Percentiles rank a stretch among this genome's conserved stretches.
Evolutionary conservation across 2,888 invertebrate species (phyloP).

Genomic region (Aplocera efformata): DNA sequence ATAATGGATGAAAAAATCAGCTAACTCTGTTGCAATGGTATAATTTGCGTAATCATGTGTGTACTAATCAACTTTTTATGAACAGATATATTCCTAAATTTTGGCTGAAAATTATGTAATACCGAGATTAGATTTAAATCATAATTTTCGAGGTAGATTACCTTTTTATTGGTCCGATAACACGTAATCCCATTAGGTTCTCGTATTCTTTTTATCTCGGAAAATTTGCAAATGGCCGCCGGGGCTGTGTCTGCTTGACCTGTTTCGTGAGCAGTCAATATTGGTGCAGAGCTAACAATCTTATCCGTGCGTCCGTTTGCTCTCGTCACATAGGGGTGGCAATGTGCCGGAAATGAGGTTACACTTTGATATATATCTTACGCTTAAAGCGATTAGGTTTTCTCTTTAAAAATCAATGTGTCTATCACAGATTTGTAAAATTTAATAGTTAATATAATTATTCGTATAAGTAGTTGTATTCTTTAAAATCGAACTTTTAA

Average conservation of each 20-base stretch:
- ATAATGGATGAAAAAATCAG: constrained; percentile 14
- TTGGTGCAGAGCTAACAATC: constrained; percentile 66
- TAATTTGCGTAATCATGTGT: neutral
- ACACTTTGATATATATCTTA: neutral
- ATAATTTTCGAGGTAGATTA: constrained; percentile 7
- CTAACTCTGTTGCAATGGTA: constrained; percentile 12
- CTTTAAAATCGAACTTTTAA: too few relatives aligned
- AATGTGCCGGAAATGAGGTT: constrained; percentile 18
- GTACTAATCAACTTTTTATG: neutral
- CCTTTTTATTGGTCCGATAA: constrained; percentile 22
- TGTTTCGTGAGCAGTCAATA: constrained; percentile 68
- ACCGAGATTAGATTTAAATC: neutral
- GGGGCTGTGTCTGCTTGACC: constrained; percentile 62
- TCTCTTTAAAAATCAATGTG: too few relatives aligned
- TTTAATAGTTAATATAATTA: too few relatives aligned
- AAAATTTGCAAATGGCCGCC: constrained; percentile 74
- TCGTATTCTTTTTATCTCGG: constrained; percentile 73
- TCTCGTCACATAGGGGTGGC: constrained; percentile 41
- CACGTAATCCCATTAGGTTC: constrained; percentile 57
- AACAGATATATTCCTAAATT: constrained; percentile 1
- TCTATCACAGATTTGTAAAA: too few relatives aligned
- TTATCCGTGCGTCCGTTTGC: constrained; percentile 68
- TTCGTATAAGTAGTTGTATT: too few relatives aligned
- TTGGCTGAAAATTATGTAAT: neutral
- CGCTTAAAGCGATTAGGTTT: too few relatives aligned